Conservation (phyloP, 2,797 vertebrate genomes). For the Fistularia tabacaria region DNA sequence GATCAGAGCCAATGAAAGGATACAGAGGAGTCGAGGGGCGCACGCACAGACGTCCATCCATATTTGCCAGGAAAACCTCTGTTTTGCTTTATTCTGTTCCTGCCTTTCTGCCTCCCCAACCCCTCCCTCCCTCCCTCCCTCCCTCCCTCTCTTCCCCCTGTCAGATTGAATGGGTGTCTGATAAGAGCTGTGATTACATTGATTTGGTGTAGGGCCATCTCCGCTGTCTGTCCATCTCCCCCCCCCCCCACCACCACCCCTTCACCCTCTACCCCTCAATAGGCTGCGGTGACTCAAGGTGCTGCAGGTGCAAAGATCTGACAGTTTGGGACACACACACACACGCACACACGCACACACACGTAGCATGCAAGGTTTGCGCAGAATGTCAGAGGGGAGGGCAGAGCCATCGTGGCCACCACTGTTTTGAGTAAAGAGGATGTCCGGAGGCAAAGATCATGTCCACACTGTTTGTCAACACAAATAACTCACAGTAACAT, state of each 20-base stretch:
- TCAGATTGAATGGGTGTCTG: slow-evolving; percentile 62
- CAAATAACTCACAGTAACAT: not conserved
- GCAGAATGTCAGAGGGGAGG: slow-evolving; percentile 9
- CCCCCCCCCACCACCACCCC: slow-evolving; percentile 5
- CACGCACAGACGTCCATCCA: slow-evolving; percentile 18
- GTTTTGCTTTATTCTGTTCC: slow-evolving; percentile 20
- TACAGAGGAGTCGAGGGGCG: slow-evolving; percentile 31
- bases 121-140: slow-evolving; percentile 18
- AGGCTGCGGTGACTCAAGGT: slow-evolving; percentile 31
- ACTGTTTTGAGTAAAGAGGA: slow-evolving; percentile 13
- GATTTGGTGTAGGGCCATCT: slow-evolving; percentile 68
- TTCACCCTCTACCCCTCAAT: slow-evolving; percentile 39
- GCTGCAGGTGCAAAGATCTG: slow-evolving; percentile 25
- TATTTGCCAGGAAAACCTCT: slow-evolving; percentile 19
- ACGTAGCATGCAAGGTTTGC: not conserved
- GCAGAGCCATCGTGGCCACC: slow-evolving; percentile 3
- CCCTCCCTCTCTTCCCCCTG: slow-evolving; percentile 12
- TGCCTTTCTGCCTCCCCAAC: not conserved
- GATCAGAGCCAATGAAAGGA: slow-evolving; percentile 63
- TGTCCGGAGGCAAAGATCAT: slow-evolving; percentile 16
- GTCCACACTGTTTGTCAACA: not conserved
- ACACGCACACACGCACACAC: slow-evolving; percentile 18
- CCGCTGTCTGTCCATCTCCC: slow-evolving; percentile 41
- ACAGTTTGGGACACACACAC: slow-evolving; percentile 16
- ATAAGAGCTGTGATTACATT: slow-evolving; percentile 75